Evolutionary conservation across 23 tunicate genomes (phyloP).

Genomic region (Phallusia fumigata): DNA sequence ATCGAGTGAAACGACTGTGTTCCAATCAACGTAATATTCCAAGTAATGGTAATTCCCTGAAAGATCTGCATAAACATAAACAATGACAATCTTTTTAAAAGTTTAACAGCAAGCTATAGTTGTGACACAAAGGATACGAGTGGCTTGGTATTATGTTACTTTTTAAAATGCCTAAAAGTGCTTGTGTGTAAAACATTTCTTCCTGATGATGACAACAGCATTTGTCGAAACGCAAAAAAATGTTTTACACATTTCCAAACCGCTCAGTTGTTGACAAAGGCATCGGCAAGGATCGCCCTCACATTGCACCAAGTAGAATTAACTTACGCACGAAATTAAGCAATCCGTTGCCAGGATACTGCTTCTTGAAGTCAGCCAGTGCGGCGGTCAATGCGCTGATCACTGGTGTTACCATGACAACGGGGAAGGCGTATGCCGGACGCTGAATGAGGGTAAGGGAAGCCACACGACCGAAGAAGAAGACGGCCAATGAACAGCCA

Average conservation of each 20-base stretch:
- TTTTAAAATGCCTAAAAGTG: too few relatives aligned
- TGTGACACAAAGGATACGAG: too few relatives aligned
- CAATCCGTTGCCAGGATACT: neutral
- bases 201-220: too few relatives aligned
- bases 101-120: too few relatives aligned
- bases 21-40: conserved; percentile 56
- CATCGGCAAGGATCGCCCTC: too few relatives aligned
- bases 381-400: conserved; percentile 33
- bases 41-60: neutral
- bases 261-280: too few relatives aligned
- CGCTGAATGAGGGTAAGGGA: conserved; percentile 62
- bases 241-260: too few relatives aligned
- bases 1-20: neutral
- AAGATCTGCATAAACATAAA: neutral
- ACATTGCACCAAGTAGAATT: too few relatives aligned
- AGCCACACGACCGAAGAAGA: conserved; percentile 77
- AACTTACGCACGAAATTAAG: conserved; percentile 28
- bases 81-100: too few relatives aligned
- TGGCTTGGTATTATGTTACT: too few relatives aligned
- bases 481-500: conserved; percentile 47
- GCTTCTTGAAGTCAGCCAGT: conserved; percentile 19
- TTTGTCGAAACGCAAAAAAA: too few relatives aligned
- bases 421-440: conserved; percentile 51
- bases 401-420: conserved; percentile 61
- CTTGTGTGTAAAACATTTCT: too few relatives aligned